Conservation (phyloP, 1,140 invertebrate species). For the Drosophila saltans region DNA sequence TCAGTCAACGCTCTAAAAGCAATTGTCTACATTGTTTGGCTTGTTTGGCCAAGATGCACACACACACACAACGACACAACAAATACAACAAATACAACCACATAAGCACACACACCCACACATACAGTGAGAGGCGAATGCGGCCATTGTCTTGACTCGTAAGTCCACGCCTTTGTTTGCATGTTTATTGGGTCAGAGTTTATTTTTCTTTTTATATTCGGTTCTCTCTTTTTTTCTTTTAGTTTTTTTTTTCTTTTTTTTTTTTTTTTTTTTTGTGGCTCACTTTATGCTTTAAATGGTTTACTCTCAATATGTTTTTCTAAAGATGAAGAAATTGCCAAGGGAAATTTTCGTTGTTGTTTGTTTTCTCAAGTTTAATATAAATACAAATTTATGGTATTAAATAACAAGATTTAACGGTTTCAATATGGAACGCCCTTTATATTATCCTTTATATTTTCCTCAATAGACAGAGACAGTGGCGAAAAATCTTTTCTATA, state of each 20-base stretch:
- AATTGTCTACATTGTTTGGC: slow-evolving; percentile 81
- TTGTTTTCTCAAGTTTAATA: slow-evolving; percentile 5
- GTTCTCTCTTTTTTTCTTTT: neutral
- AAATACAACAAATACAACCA: slow-evolving; percentile 29
- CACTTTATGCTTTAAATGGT: slow-evolving; percentile 41
- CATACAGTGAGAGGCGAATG: slow-evolving; percentile 7
- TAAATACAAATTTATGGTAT: neutral
- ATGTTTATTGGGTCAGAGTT: slow-evolving; percentile 70
- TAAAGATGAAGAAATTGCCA: neutral
- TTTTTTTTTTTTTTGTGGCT: slow-evolving; percentile 6
- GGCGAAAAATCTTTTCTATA: too few relatives aligned
- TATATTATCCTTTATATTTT: too few relatives aligned
- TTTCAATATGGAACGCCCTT: neutral
- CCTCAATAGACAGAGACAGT: too few relatives aligned
- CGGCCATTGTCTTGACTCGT: slow-evolving; percentile 64
- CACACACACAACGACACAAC: slow-evolving; percentile 41
- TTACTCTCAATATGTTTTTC: slow-evolving; percentile 43
- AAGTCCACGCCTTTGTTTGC: slow-evolving; percentile 70
- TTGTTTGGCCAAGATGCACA: slow-evolving; percentile 79
- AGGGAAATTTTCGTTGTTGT: neutral
- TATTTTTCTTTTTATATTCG: slow-evolving; percentile 10
- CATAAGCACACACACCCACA: neutral
- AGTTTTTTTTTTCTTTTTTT: neutral
- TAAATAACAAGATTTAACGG: neutral
- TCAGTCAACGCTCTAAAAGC: slow-evolving; percentile 81